phyloP scores from a whole-genome alignment of 2,888 invertebrate genomes.

The Scaptomyza flava region DNA sequence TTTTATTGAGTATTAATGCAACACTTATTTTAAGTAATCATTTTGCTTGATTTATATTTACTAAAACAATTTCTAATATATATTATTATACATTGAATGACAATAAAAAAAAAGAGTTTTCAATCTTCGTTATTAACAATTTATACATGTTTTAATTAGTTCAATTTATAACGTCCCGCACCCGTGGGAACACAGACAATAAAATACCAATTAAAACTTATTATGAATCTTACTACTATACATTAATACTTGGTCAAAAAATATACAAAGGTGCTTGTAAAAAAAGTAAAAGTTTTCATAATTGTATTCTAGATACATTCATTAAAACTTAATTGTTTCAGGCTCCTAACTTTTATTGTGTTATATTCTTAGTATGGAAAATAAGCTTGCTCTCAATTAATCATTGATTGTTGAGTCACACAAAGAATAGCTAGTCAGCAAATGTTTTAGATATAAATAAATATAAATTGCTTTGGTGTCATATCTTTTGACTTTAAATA shows the following conservation, averaged over 20 bases:
- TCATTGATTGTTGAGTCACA: conserved; percentile 40
- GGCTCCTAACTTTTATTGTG: neutral
- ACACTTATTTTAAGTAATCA: too few species aligned
- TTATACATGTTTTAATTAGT: conserved; percentile 26
- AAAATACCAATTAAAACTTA: neutral
- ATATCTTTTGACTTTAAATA: conserved; percentile 24
- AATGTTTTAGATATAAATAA: conserved; percentile 44
- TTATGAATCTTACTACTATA: neutral
- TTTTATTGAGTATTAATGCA: too few species aligned
- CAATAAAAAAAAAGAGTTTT: neutral
- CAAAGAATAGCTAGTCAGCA: conserved; percentile 39
- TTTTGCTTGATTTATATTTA: too few species aligned
- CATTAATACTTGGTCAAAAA: neutral
- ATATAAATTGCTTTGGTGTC: conserved; percentile 53
- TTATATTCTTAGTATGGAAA: conserved; percentile 6
- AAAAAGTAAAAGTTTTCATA: conserved; percentile 4
- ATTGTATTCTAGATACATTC: neutral
- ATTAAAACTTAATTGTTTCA: conserved; percentile 1
- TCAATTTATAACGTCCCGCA: conserved; percentile 23
- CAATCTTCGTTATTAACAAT: neutral
- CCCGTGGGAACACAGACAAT: conserved; percentile 37
- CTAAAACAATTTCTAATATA: too few species aligned
- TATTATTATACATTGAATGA: too few species aligned
- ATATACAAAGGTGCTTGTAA: neutral
- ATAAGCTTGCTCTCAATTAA: conserved; percentile 34